A percentile compares a stretch with the other conserved stretches of the same genome.
Conservation (phyloP, 2,888 invertebrate species). For the Macrophya annulata region DNA sequence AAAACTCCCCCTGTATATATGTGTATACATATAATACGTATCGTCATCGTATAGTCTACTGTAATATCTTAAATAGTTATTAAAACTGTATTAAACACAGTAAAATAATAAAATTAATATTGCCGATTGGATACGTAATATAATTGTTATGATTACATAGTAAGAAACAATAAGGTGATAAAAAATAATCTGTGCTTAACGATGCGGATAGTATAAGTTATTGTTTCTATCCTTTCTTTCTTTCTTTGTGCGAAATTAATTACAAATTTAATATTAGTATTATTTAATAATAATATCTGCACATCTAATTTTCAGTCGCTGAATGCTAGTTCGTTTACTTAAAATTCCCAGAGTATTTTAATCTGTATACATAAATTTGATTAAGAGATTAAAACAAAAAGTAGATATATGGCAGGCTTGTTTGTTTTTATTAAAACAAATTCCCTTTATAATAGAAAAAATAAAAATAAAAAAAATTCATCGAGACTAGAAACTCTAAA, state of each 20-base stretch:
- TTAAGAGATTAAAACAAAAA: neutral
- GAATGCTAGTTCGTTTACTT: neutral
- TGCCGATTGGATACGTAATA: neutral
- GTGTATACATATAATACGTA: no score
- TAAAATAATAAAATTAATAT: slow-evolving; percentile 9
- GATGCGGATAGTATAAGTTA: no score
- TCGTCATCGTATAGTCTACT: neutral
- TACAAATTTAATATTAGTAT: neutral
- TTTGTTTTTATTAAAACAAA: neutral
- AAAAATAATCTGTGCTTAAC: no score
- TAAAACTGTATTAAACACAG: neutral
- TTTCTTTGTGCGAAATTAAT: neutral
- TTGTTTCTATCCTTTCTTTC: no score
- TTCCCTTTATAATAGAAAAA: neutral
- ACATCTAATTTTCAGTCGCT: neutral
- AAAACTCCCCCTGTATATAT: no score
- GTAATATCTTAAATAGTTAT: neutral
- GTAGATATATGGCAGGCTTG: slow-evolving; percentile 7
- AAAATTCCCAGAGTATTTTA: neutral
- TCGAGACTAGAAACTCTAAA: no score
- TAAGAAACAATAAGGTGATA: neutral
- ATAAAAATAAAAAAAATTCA: neutral
- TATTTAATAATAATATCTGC: neutral
- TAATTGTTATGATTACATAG: neutral
- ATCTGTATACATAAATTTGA: neutral